phyloP scores from a whole-genome alignment of 1,140 invertebrate genomes.

The Macrosteles quadrilineatus region DNA sequence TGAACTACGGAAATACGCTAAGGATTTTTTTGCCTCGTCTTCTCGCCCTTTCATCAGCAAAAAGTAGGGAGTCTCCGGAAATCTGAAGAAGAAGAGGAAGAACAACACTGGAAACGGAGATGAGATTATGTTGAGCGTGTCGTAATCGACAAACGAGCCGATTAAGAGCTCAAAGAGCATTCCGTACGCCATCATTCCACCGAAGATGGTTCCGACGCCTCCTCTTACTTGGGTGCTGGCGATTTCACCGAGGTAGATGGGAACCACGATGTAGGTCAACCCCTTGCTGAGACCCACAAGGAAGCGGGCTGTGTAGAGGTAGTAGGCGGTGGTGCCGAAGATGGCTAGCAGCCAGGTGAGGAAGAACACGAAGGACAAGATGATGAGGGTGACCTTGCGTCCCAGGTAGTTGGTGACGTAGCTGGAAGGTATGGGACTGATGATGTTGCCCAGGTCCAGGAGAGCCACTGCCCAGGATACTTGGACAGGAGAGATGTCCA shows the following conservation, averaged over 20 bases:
- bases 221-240: constrained; percentile 47
- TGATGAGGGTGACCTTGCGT: constrained; percentile 66
- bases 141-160: constrained; percentile 73
- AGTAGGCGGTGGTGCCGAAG: not conserved
- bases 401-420: constrained; percentile 74
- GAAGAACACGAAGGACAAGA: constrained; percentile 58
- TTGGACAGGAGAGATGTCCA: constrained; percentile 19
- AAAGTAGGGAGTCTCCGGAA: constrained; percentile 83
- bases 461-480: constrained; percentile 39
- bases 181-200: constrained; percentile 74
- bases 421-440: constrained; percentile 44
- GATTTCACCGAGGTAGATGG: constrained; percentile 87
- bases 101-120: constrained; percentile 62
- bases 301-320: constrained; percentile 32
- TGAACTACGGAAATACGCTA: constrained; percentile 62
- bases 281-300: constrained; percentile 66
- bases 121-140: constrained; percentile 63
- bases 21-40: constrained; percentile 61
- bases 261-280: constrained; percentile 71
- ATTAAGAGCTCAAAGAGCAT: constrained; percentile 70
- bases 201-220: constrained; percentile 70
- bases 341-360: constrained; percentile 56
- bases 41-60: constrained; percentile 61
- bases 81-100: constrained; percentile 64
- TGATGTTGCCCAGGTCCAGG: constrained; percentile 43